phyloP scores from a whole-genome alignment of 2,888 invertebrate genomes.

The Stenolophus ochropezus region DNA sequence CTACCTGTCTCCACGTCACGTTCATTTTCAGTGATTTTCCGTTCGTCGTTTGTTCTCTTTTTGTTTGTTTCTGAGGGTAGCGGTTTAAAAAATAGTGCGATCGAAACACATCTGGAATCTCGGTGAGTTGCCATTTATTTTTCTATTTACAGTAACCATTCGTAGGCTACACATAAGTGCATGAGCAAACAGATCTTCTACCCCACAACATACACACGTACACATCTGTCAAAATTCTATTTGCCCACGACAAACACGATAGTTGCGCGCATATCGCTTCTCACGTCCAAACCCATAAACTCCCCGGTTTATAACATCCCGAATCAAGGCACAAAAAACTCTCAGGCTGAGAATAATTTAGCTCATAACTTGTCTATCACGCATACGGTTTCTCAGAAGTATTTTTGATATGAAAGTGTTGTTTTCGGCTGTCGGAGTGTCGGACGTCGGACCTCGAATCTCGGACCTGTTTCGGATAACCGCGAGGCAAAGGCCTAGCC shows the following conservation, averaged over 20 bases:
- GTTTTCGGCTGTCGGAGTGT: slow-evolving; percentile 8
- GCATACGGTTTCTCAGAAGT: slow-evolving; percentile 27
- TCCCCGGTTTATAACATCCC: not conserved
- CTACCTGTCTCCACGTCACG: slow-evolving; percentile 53
- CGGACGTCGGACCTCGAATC: not conserved
- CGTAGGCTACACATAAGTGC: slow-evolving; percentile 63
- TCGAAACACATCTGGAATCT: slow-evolving; percentile 47
- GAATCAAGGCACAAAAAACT: slow-evolving; percentile 15
- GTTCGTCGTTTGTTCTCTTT: slow-evolving; percentile 37
- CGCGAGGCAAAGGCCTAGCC: slow-evolving; percentile 43
- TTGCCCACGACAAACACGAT: slow-evolving; percentile 11
- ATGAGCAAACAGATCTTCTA: slow-evolving; percentile 29
- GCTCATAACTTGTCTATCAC: slow-evolving; percentile 40
- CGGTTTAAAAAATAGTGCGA: slow-evolving; percentile 55
- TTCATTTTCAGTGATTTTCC: slow-evolving; percentile 62
- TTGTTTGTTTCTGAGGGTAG: slow-evolving; percentile 45
- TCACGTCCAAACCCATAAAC: not conserved
- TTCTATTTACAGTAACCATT: slow-evolving; percentile 58
- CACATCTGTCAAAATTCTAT: slow-evolving; percentile 43
- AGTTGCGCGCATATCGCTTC: not conserved
- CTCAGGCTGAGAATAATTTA: not conserved
- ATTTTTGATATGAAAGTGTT: slow-evolving; percentile 30
- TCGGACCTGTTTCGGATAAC: slow-evolving; percentile 16
- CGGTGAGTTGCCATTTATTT: slow-evolving; percentile 56
- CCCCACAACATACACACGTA: slow-evolving; percentile 9